Evolutionary conservation across 2,797 vertebrate species (phyloP).

Genomic region (Picus viridis): DNA sequence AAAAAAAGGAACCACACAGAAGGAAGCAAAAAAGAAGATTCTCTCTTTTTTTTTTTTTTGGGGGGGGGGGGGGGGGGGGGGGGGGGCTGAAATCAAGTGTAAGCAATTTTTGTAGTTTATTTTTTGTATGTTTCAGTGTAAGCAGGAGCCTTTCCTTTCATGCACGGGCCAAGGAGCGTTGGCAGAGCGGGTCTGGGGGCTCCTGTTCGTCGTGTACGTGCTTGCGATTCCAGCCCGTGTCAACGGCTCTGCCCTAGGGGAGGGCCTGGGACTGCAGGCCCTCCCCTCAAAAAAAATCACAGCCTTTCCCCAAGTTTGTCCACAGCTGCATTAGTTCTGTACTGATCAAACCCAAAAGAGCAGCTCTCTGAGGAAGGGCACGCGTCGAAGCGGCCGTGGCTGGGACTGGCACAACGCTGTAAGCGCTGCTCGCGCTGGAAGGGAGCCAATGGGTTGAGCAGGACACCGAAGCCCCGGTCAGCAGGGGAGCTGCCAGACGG

Average conservation of each 20-base stretch:
- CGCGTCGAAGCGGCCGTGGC: conserved; percentile 56
- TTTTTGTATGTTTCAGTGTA: conserved; percentile 91
- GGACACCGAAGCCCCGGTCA: conserved; percentile 52
- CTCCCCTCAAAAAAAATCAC: conserved; percentile 58
- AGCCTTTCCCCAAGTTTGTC: conserved; percentile 79
- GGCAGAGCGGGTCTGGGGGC: conserved; percentile 76
- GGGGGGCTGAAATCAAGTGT: conserved; percentile 81
- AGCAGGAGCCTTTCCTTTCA: conserved; percentile 85
- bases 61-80: too few species aligned
- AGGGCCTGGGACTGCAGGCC: conserved; percentile 77
- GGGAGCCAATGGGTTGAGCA: conserved; percentile 41
- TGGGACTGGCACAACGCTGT: conserved; percentile 68
- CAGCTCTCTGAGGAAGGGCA: conserved; percentile 28
- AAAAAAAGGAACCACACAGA: conserved; percentile 74
- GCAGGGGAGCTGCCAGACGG: neutral
- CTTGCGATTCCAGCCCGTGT: conserved; percentile 83
- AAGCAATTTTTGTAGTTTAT: conserved; percentile 90
- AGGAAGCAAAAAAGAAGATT: conserved; percentile 81
- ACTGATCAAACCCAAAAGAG: conserved; percentile 28
- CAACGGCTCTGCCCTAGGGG: conserved; percentile 70
- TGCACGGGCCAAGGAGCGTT: conserved; percentile 82
- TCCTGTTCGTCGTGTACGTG: conserved; percentile 84
- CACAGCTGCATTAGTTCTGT: conserved; percentile 67
- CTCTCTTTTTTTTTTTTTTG: conserved; percentile 77
- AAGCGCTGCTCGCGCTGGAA: conserved; percentile 65